These are phyloP conservation scores for Kryptolebias ocellatus DNA, from an alignment of 2,797 vertebrate species.

Conservation along the genomic window DNA sequence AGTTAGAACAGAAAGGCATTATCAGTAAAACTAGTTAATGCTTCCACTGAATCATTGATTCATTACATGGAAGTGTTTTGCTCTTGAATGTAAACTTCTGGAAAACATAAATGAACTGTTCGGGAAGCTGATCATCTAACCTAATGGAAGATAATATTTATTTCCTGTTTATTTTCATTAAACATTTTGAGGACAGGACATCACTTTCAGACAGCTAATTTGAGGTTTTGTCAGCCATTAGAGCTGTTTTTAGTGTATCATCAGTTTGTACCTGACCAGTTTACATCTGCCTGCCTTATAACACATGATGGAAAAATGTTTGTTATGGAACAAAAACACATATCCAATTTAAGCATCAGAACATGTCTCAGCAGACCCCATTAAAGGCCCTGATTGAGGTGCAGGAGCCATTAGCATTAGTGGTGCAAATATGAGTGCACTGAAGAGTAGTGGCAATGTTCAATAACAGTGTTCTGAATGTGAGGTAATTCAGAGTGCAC, in stretches of 20 bases:
- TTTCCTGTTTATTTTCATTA: background rate
- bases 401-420: slow-evolving; percentile 19
- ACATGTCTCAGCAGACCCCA: background rate
- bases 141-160: background rate
- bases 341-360: background rate
- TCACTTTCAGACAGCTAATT: too few relatives aligned
- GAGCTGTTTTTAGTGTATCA: background rate
- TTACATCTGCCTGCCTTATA: background rate
- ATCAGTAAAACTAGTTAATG: too few relatives aligned
- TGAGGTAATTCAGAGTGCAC: slow-evolving; percentile 8
- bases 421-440: background rate
- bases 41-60: too few relatives aligned
- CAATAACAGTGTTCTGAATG: background rate
- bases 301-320: background rate
- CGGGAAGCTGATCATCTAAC: background rate
- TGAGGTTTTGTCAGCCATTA: background rate
- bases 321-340: background rate
- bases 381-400: slow-evolving; percentile 12
- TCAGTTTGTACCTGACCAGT: slow-evolving; percentile 16
- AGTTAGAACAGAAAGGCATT: too few relatives aligned
- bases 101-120: background rate
- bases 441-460: background rate
- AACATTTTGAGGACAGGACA: too few relatives aligned
- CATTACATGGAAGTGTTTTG: too few relatives aligned
- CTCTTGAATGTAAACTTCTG: background rate